Base-by-base conservation (phyloP, 2,113 vertebrate species). In the Calyptommatus sinebrachiatus region DNA sequence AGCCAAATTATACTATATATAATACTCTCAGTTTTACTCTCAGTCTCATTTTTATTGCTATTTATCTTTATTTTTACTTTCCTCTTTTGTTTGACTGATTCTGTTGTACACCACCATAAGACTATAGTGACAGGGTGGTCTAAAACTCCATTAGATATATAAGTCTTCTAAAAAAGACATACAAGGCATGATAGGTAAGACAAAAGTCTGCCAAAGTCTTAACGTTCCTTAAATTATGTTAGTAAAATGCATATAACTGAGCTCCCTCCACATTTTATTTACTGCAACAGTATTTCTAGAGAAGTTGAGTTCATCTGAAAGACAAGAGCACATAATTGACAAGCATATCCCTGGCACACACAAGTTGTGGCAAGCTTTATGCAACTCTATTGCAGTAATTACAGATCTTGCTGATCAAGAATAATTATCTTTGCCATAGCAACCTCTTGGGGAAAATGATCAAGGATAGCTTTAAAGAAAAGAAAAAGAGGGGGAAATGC, bases 391-490 rank as follows among this genome's bases (percentile, higher is more conserved):
- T 89, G 86, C 83, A 83, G 85, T 91, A 92, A 92, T 91, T 92
- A 88, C 84, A 82, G 88, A 92, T 89, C 89, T 86, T 89, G 88
- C 91, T 90, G 90, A 92, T 93, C 88, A 79, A 73, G 89, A 90
- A 81, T 90, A 92, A 92, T 93, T 91, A 86, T 71, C 87, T 82
- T 93, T 88, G 77, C 89, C 89, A 92, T 90, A 76, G 88, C 88
- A 93, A 93, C 89, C 65, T 71, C 57, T 1, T 57, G 60, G 22
- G 69, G 87, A 18, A 84, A 83, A 35, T 82, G 46, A 26, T 72
- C 82, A 81, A 48, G 20, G 10, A 2, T 78, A 76, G 80, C 8
- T 78, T 50, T 53, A 31, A 78, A 70, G 31, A 86, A 80, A 79
- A 14, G 57, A 80, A 35, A 0, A 78, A 5, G 41, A 65, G 0